These are phyloP conservation scores for Laterallus jamaicensis DNA, from an alignment of 2,113 vertebrate genomes.

Conservation along the genomic window DNA sequence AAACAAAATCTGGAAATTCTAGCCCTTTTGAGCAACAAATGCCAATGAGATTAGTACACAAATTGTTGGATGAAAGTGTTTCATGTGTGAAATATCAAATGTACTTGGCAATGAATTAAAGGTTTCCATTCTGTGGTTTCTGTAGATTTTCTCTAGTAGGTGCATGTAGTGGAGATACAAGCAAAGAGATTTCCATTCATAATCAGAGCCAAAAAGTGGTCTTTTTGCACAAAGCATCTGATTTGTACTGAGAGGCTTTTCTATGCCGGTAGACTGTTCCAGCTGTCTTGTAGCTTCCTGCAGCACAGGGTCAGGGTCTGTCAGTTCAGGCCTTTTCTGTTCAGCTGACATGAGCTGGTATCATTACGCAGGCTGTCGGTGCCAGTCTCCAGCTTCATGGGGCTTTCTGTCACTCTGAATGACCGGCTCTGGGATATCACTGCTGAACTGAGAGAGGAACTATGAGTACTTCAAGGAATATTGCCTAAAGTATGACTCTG, in stretches of 20 bases:
- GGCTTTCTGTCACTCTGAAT: not conserved
- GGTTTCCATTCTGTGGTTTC: not conserved
- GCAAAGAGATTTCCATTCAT: not conserved
- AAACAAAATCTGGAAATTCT: not conserved
- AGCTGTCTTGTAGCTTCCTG: not conserved
- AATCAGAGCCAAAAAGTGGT: not conserved
- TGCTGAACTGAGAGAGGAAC: not conserved
- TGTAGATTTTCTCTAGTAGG: not conserved
- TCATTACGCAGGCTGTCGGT: not conserved
- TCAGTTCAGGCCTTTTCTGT: not conserved
- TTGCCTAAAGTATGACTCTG: not conserved
- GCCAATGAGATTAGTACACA: not conserved
- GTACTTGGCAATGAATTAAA: not conserved
- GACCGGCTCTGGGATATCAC: not conserved
- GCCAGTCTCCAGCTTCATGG: not conserved
- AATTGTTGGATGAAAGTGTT: not conserved
- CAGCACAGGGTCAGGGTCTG: not conserved
- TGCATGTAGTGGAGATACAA: not conserved
- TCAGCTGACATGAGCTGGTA: not conserved
- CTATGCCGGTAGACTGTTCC: not conserved
- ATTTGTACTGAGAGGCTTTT: slow-evolving; percentile 6
- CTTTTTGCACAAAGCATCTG: not conserved
- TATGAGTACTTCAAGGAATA: not conserved
- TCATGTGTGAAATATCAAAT: not conserved
- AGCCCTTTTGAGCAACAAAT: not conserved